A percentile compares a stretch with the other conserved stretches of the same genome.
Conservation (phyloP, 1,140 invertebrate genomes). For the Brachionus calyciflorus region DNA sequence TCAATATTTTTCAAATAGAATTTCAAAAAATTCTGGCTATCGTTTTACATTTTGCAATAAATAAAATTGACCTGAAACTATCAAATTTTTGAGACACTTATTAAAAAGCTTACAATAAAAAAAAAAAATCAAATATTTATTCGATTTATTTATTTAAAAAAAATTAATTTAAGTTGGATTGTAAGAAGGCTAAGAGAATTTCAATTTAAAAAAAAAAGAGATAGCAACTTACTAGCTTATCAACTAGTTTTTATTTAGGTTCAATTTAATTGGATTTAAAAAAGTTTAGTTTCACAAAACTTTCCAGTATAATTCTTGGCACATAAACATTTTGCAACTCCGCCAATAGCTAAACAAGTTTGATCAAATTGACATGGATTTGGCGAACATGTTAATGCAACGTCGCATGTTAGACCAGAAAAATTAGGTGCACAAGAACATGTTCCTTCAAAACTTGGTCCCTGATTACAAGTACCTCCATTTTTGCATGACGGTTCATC, state of each 20-base stretch:
- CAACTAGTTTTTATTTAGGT: neutral
- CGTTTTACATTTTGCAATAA: too few species aligned
- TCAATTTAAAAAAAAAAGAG: neutral
- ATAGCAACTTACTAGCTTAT: neutral
- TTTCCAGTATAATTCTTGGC: neutral
- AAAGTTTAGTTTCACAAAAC: neutral
- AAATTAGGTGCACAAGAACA: neutral
- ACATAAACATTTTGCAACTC: slow-evolving; percentile 1
- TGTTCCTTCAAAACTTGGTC: neutral
- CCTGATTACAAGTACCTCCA: slow-evolving; percentile 12
- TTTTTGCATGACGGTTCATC: slow-evolving; percentile 8
- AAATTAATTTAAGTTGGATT: too few species aligned
- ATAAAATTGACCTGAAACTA: too few species aligned
- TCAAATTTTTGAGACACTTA: too few species aligned
- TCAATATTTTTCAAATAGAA: too few species aligned
- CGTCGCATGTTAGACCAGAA: neutral
- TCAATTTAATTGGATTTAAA: neutral
- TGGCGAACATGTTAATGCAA: neutral
- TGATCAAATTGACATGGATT: slow-evolving; percentile 14
- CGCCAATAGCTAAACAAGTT: neutral
- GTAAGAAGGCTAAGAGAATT: too few species aligned
- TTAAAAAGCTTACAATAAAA: too few species aligned
- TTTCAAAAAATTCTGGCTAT: too few species aligned
- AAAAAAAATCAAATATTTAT: too few species aligned
- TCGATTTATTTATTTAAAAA: too few species aligned